Percentiles rank a stretch among this genome's conserved stretches.
Conservation (phyloP, 2,888 invertebrate species). For the Metallyticus violacea region DNA sequence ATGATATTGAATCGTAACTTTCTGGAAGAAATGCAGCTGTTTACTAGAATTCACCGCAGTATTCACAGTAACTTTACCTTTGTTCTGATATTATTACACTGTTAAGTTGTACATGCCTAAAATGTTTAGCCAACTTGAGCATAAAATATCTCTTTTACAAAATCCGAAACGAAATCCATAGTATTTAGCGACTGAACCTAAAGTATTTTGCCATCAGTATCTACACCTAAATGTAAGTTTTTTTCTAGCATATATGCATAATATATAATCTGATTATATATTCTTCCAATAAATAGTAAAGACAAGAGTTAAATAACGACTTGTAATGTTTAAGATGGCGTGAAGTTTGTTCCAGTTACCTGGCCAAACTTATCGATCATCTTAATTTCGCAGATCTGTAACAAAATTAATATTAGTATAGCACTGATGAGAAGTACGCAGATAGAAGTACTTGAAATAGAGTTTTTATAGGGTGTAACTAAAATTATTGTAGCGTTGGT, state of each 20-base stretch:
- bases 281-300: not conserved
- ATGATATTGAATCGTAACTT: not conserved
- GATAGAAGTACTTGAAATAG: slow-evolving; percentile 2
- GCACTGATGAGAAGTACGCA: slow-evolving; percentile 28
- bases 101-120: not conserved
- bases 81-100: not conserved
- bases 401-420: slow-evolving; percentile 26
- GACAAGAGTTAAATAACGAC: not conserved
- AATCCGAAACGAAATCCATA: not conserved
- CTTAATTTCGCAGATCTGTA: slow-evolving; percentile 23
- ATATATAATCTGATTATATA: not conserved
- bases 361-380: slow-evolving; percentile 29
- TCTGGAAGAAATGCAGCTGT: not conserved
- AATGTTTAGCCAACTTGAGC: not conserved
- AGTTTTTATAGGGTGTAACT: slow-evolving; percentile 24
- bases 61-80: not conserved
- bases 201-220: not conserved
- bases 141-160: not conserved
- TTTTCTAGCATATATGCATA: not conserved
- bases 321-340: not conserved
- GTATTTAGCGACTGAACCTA: not conserved
- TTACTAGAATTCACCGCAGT: not conserved
- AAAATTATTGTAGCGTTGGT: slow-evolving; percentile 27
- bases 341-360: not conserved
- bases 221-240: not conserved